Evolutionary conservation across 2,113 vertebrate genomes (phyloP), one percentile per base, ranked within the genome.

Genomic region (Ageneiosus marmoratus): DNA sequence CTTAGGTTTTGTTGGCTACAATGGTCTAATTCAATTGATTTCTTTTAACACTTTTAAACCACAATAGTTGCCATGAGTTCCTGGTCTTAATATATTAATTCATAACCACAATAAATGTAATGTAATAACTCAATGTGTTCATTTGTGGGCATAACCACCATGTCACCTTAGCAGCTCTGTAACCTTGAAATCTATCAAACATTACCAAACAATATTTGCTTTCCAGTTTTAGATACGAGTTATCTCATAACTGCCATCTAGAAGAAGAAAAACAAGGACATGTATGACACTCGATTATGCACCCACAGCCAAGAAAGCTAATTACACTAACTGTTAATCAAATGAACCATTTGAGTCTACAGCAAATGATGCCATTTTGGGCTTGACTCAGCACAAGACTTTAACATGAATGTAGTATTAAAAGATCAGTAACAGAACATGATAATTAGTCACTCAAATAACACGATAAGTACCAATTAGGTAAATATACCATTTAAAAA

Each of bases 261-360:
- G 48, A 53, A 75, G 27, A 53, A 75, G 32, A 20, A 18, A 51
- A 5, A 75, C 15, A 20, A 53, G 2, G 44, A 11, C 44, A 53
- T 32, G 27, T 53, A 75, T 53, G n/a, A 73, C 27, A 32, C 9
- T 8, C 18, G 22, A 5, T 75, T 18, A 75, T 55, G 9, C 13
- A 73, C 41, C 32, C 46, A 46, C 24, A 46, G 53, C 51, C 37
- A 81, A 81, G 53, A n/a, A n/a, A 50, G 56, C 41, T 37, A 74
- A 62, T 32, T 20, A 50, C 41, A 34, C 32, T 24, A 75, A n/a
- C 55, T 29, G 24, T 27, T 73, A 41, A 44, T 46, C n/a, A 48
- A 81, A 46, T 51, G 6, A 55, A 72, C 51, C 37, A 60, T 69
- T 65, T 27, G 27, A 10, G 13, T 70, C 67, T 34, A 62, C 48